Conservation (phyloP, 64 coral and sea anemone genomes). For the Stichodactyla helianthus region DNA sequence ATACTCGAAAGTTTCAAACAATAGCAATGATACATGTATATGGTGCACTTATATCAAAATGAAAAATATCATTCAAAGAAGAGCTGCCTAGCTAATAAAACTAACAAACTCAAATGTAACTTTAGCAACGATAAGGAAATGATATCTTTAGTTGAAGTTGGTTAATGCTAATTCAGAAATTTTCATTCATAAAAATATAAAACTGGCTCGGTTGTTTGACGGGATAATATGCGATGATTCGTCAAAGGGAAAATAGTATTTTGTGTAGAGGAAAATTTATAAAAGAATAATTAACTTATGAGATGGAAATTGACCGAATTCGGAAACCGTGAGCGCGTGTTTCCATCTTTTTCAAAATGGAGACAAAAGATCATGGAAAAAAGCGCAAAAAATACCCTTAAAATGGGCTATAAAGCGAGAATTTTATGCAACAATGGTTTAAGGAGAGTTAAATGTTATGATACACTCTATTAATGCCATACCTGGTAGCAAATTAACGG, state of each 20-base stretch:
- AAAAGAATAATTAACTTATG: not conserved
- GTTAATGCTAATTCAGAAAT: not conserved
- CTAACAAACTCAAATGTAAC: not conserved
- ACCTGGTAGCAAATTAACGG: not conserved
- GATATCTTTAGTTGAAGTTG: not conserved
- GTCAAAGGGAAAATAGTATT: not conserved
- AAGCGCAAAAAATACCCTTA: not conserved
- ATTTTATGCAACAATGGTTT: not conserved
- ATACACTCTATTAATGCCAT: not conserved
- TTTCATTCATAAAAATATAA: not conserved
- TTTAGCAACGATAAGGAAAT: not conserved
- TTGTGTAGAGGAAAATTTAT: not conserved
- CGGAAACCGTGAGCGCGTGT: not conserved
- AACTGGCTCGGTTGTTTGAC: not conserved
- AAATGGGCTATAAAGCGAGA: not conserved
- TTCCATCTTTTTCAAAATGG: not conserved
- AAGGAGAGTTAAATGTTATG: not conserved
- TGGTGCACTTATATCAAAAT: not conserved
- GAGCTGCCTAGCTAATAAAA: not conserved
- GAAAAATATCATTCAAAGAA: not conserved
- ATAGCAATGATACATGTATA: not conserved
- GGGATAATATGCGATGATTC: not conserved
- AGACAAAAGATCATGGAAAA: not conserved
- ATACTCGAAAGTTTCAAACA: not conserved
- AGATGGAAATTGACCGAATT: not conserved